Base-by-base conservation (phyloP, 2,797 vertebrate genomes). In the Phoxinus dragarum region DNA sequence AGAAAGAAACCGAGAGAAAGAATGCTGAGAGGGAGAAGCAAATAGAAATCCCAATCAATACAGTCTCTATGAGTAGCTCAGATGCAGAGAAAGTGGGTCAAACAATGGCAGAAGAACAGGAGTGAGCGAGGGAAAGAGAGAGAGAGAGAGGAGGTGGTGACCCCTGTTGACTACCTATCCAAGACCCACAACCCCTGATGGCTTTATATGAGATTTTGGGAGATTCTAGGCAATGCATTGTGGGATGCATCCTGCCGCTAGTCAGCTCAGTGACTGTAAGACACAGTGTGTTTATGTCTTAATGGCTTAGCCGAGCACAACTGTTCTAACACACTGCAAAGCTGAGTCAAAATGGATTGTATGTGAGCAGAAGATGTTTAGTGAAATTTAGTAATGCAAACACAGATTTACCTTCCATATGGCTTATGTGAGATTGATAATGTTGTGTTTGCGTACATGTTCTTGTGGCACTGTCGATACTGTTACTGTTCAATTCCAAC, bases 11-110 rank as follows among this genome's bases (percentile, higher is more conserved):
- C 79, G 82, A 92, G 74, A 85, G 76, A 88, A 49, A 74, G 47
- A 84, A 86, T 56, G 74, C 82, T 85, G 88, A 88, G 90, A 86
- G 90, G 88, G 91, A 88, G 89, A 64, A 93, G 91, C 89, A 88
- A 92, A 93, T 90, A 93, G 89, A 93, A 94, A 93, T 90, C 92
- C 90, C 83, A 93, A 94, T 95, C 94, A 93, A 94, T 94, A 94
- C 61, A 36, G 87, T 88, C 85, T 91, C 90, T 91, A 91, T 90
- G 90, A 93, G 88, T 86, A 89, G 88, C 89, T 87, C 90, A 79
- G 81, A 72, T 85, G 68, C 86, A 88, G 80, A 81, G 88, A 89
- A 93, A 93, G 88, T 92, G 90, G 90, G 92, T 93, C 91, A 91
- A 91, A 94, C 82, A 91, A 92, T 74, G 85, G 91, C 77, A 89